Evolutionary conservation across 2,797 vertebrate genomes (phyloP).

Genomic region (Borostomias antarcticus): DNA sequence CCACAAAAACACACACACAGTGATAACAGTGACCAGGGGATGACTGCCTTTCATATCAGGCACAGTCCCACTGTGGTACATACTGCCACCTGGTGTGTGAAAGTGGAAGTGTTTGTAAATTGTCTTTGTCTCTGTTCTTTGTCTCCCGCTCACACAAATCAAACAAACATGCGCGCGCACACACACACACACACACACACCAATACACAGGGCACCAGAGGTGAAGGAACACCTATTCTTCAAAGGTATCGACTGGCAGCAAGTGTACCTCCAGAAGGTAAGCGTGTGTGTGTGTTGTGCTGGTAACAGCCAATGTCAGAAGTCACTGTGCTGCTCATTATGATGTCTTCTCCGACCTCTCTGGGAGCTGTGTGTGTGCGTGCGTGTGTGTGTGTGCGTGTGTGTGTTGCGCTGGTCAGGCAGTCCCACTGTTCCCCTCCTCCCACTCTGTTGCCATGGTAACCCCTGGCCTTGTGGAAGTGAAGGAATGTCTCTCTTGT

Average conservation of each 20-base stretch:
- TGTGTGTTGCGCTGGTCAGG: too few species aligned
- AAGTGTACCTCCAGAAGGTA: constrained; percentile 97
- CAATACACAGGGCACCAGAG: constrained; percentile 84
- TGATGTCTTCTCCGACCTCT: too few species aligned
- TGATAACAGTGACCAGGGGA: too few species aligned
- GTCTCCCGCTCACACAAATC: too few species aligned
- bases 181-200: constrained; percentile 4
- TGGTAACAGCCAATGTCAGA: neutral
- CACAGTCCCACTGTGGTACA: constrained; percentile 16
- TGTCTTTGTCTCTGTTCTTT: neutral
- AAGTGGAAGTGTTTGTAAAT: too few species aligned
- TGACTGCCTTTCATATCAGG: constrained; percentile 15
- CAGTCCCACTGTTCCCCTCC: too few species aligned
- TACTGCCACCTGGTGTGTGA: constrained; percentile 53
- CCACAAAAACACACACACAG: too few species aligned
- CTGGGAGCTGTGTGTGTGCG: too few species aligned
- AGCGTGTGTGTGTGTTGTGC: constrained; percentile 25
- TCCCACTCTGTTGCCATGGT: neutral
- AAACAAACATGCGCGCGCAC: neutral
- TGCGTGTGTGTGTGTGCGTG: too few species aligned
- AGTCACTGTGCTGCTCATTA: too few species aligned
- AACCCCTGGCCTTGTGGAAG: neutral
- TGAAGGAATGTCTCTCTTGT: constrained; percentile 5
- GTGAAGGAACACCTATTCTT: constrained; percentile 94
- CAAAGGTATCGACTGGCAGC: constrained; percentile 96